Evolutionary conservation across 2,797 vertebrate species (phyloP).

Genomic region (Poeciliopsis turneri): DNA sequence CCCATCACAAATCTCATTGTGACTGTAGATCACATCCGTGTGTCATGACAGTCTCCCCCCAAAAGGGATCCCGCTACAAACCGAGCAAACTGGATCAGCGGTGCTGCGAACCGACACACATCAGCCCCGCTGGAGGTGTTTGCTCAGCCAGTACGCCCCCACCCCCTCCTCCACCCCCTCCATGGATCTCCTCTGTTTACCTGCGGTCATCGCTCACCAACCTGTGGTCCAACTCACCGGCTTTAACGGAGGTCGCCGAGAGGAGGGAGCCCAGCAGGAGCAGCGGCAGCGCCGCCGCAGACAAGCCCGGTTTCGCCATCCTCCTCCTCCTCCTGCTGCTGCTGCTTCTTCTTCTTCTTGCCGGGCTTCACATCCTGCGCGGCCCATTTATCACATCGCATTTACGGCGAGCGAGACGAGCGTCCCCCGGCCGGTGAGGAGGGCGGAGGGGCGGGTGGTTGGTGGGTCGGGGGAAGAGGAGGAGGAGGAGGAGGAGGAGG

Average conservation of each 20-base stretch:
- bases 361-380: conserved; percentile 78
- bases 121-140: conserved; percentile 14
- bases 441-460: too few relatives aligned
- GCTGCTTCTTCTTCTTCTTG: conserved; percentile 60
- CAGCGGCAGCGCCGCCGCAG: conserved; percentile 67
- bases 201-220: conserved; percentile 25
- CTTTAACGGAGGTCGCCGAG: conserved; percentile 73
- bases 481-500: too few relatives aligned
- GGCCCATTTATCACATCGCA: conserved; percentile 76
- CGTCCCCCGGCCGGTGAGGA: conserved; percentile 34
- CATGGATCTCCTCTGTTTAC: conserved; percentile 10
- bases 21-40: conserved; percentile 13
- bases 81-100: neutral
- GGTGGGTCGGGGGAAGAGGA: too few relatives aligned
- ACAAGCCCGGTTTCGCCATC: conserved; percentile 76
- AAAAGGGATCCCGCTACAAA: neutral
- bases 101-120: neutral
- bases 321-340: conserved; percentile 56
- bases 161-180: neutral
- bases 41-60: neutral
- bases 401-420: conserved; percentile 53
- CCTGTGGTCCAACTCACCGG: conserved; percentile 79
- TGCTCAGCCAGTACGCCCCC: neutral
- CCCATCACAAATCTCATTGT: conserved; percentile 30
- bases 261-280: conserved; percentile 78